Evolutionary conservation across 2,113 vertebrate species (phyloP), one percentile per base, ranked within the genome.

Genomic region (Microtus oregoni): DNA sequence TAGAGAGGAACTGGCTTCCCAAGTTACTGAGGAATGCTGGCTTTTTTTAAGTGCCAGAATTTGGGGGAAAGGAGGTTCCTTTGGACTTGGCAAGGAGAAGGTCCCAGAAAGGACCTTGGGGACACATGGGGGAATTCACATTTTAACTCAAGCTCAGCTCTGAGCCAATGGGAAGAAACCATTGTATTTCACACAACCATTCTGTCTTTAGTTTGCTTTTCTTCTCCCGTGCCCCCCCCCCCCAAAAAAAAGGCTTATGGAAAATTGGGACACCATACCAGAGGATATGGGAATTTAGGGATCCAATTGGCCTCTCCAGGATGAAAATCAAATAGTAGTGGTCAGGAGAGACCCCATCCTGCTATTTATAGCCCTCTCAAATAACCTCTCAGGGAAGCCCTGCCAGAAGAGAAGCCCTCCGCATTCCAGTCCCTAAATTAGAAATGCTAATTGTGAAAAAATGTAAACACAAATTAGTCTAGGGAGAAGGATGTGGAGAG

Each of bases 391-490:
- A 58, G 83, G 83, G 75, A 85, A 85, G 89, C 28, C 28, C 17
- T n/a, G 10, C n/a, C 55, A 86, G 35, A 76, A 89, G 76, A 83
- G 73, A 94, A 86, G 78, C 13, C 68, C 86, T 87, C 35, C 65
- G 41, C 58, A 70, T 87, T 86, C 63, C 41, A 93, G 68, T 9
- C 20, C 52, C 26, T 4, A 77, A 94, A 68, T 26, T 73, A 65
- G 81, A 90, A 94, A 89, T 50, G 30, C 24, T n/a, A 93, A 90
- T 70, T 93, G 72, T 44, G 38, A 55, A 92, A 89, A 70, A 88
- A 94, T 79, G 67, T 86, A 78, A 94, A 95, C 52, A 82, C 77
- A 93, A 70, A 41, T 12, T 38, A 63, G 72, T n/a, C 50, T 72
- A 26, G 30, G 35, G 78, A 55, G 63, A 72, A 52, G 72, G 30